These are phyloP conservation scores for Clangula hyemalis DNA, from an alignment of 2,797 vertebrate genomes.

Conservation along the genomic window DNA sequence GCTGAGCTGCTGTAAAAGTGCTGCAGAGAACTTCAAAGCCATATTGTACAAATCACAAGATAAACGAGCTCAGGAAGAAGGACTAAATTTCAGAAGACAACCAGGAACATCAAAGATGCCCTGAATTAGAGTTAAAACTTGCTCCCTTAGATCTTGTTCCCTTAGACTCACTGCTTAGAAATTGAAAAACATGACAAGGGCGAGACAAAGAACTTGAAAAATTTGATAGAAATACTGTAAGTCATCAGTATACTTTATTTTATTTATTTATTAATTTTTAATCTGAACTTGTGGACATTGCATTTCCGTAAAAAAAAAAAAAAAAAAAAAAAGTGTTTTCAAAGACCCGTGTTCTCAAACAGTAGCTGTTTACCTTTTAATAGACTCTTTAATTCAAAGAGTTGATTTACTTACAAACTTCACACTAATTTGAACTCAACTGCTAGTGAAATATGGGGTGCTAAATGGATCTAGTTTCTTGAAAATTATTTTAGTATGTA, in stretches of 20 bases:
- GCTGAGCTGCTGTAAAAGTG: conserved; percentile 11
- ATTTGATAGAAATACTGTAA: not conserved
- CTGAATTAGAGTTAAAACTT: not conserved
- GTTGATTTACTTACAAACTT: not conserved
- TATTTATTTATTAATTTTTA: not conserved
- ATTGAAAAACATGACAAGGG: not conserved
- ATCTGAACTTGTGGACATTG: not conserved
- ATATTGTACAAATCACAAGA: conserved; percentile 13
- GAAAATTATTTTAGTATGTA: not conserved
- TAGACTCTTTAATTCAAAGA: not conserved
- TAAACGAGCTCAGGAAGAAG: not conserved
- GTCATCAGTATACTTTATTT: not conserved
- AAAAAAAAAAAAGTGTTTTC: not conserved
- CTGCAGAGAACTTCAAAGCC: conserved; percentile 25
- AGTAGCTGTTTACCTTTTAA: not conserved
- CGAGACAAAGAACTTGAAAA: not conserved
- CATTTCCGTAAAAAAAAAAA: not conserved
- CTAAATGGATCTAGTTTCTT: not conserved
- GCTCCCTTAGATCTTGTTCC: not conserved
- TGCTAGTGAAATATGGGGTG: not conserved
- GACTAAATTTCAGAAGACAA: not conserved
- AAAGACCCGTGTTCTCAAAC: not conserved
- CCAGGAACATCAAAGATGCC: not conserved
- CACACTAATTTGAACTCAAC: not conserved
- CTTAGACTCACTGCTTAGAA: not conserved